Percentiles rank a stretch among this genome's conserved stretches.
Conservation (phyloP, 2,113 vertebrate genomes). For the Lycaon pictus region DNA sequence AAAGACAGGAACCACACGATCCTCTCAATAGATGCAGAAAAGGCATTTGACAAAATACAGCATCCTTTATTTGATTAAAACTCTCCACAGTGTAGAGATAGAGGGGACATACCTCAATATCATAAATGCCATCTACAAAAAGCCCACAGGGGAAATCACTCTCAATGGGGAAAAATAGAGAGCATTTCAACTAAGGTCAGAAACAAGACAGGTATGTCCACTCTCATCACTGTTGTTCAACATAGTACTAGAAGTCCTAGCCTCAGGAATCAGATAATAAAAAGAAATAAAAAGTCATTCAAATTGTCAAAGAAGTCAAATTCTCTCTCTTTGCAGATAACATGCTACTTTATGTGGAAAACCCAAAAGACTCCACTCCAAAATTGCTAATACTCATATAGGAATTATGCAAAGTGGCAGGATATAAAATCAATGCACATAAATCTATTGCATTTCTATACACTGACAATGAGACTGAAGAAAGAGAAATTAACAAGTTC, state of each 20-base stretch:
- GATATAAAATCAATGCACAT: background rate
- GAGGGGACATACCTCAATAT: background rate
- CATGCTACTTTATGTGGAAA: background rate
- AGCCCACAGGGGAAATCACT: background rate
- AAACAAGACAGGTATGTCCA: background rate
- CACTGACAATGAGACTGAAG: background rate
- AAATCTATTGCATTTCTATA: background rate
- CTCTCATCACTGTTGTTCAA: background rate
- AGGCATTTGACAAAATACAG: no score
- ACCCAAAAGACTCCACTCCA: background rate
- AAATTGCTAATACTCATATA: background rate
- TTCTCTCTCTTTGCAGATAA: background rate
- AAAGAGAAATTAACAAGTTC: no score
- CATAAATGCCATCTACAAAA: background rate
- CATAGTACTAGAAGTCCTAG: background rate
- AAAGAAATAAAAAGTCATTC: background rate
- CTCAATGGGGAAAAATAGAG: background rate
- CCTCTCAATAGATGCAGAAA: background rate
- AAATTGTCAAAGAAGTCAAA: background rate
- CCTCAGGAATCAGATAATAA: background rate
- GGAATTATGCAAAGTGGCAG: background rate
- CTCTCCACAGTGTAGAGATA: background rate
- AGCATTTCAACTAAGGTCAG: background rate
- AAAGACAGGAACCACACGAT: background rate
- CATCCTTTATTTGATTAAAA: background rate